Percentiles rank a stretch among this genome's conserved stretches.
Conservation (phyloP, 2,797 vertebrate species). For the Vipera ursinii region DNA sequence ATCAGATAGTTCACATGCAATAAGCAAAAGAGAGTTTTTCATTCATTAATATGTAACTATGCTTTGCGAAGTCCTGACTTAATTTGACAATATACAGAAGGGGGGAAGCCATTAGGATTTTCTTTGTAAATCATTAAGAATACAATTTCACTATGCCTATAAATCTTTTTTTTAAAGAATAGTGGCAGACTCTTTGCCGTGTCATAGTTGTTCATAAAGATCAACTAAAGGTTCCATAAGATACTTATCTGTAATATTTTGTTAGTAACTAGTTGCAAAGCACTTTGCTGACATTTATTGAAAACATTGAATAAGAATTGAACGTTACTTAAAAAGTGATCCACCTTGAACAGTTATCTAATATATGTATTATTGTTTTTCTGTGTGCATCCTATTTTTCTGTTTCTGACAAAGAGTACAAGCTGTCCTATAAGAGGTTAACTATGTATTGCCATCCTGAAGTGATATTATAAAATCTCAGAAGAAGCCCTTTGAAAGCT, state of each 20-base stretch:
- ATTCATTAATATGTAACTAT: neutral
- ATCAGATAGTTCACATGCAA: neutral
- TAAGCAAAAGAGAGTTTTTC: neutral
- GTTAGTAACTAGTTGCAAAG: neutral
- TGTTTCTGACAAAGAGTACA: neutral
- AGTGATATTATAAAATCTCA: neutral
- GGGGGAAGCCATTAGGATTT: neutral
- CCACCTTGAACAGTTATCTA: neutral
- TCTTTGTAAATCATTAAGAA: slow-evolving; percentile 3
- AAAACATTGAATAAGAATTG: neutral
- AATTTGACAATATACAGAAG: neutral
- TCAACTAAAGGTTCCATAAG: neutral
- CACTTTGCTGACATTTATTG: neutral
- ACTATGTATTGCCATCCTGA: neutral
- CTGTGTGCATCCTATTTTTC: neutral
- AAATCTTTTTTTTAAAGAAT: neutral
- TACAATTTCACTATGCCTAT: neutral
- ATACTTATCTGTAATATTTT: neutral
- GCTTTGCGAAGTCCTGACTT: neutral
- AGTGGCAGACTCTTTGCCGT: neutral
- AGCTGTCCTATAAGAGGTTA: neutral
- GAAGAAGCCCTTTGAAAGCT: neutral
- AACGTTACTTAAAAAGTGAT: neutral
- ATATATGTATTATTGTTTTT: neutral
- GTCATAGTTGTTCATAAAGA: slow-evolving; percentile 15